Conservation (phyloP, 1,140 invertebrate species). For the Leptinotarsa lineolata region DNA sequence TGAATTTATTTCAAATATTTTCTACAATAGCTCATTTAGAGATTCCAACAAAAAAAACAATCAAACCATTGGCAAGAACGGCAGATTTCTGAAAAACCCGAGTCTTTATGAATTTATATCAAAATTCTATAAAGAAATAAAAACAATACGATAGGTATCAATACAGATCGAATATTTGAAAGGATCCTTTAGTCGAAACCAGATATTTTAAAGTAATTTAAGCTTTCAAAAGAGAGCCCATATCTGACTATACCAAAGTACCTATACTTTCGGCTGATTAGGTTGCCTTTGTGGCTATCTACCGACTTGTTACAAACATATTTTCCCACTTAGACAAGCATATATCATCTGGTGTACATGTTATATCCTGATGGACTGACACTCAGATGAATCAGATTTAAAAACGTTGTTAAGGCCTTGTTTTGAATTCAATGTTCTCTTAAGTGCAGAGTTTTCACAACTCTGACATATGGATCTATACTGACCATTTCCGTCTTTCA, state of each 20-base stretch:
- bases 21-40: no score
- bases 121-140: background rate
- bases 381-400: no score
- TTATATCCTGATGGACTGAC: conserved; percentile 10
- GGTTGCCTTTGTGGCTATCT: conserved; percentile 33
- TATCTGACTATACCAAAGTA: conserved; percentile 10
- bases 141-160: background rate
- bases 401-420: background rate
- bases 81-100: no score
- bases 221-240: background rate
- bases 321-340: conserved; percentile 37
- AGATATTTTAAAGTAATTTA: background rate
- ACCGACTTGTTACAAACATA: conserved; percentile 31
- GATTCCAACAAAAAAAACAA: no score
- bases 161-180: background rate
- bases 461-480: no score
- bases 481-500: background rate
- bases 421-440: background rate
- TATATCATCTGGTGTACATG: conserved; percentile 28
- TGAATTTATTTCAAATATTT: no score
- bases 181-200: background rate
- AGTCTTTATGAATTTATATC: no score
- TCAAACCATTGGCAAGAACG: no score
- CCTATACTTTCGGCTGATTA: conserved; percentile 4
- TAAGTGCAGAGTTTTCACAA: background rate